These are phyloP conservation scores for Lamellibrachia luymesi DNA, from an alignment of 1,140 invertebrate genomes.

Conservation along the genomic window DNA sequence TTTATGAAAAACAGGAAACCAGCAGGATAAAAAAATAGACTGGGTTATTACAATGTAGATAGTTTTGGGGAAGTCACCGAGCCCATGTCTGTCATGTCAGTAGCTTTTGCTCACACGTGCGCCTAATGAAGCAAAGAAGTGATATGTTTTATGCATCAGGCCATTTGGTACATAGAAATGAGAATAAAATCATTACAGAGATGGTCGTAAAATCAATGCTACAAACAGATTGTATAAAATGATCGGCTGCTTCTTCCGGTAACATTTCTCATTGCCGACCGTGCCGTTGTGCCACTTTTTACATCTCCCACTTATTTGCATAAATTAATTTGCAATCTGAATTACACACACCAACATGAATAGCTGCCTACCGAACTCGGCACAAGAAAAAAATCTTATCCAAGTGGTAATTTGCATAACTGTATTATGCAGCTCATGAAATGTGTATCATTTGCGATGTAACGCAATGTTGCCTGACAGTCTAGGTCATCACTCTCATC, in stretches of 20 bases:
- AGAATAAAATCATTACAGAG: background rate
- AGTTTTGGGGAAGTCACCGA: background rate
- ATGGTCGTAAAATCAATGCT: background rate
- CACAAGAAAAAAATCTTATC: background rate
- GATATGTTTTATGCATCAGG: background rate
- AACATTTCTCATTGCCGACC: background rate
- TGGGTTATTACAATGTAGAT: slow-evolving; percentile 5
- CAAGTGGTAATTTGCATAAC: background rate
- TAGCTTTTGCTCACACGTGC: background rate
- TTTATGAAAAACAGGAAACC: background rate
- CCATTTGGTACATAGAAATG: background rate
- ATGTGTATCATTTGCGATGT: slow-evolving; percentile 5
- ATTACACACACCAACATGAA: slow-evolving; percentile 1
- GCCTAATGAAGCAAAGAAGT: background rate
- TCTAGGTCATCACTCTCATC: background rate
- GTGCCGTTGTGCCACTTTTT: background rate
- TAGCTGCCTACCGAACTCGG: background rate
- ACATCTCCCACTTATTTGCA: background rate
- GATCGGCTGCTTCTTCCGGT: background rate
- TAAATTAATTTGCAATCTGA: slow-evolving; percentile 6
- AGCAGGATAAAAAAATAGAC: background rate
- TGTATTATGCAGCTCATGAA: background rate
- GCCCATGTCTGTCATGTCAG: background rate
- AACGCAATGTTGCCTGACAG: slow-evolving; percentile 3
- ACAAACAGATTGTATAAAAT: background rate